These are phyloP conservation scores for Tribolium castaneum DNA, from an alignment of 1,140 invertebrate species.

Conservation along the genomic window DNA sequence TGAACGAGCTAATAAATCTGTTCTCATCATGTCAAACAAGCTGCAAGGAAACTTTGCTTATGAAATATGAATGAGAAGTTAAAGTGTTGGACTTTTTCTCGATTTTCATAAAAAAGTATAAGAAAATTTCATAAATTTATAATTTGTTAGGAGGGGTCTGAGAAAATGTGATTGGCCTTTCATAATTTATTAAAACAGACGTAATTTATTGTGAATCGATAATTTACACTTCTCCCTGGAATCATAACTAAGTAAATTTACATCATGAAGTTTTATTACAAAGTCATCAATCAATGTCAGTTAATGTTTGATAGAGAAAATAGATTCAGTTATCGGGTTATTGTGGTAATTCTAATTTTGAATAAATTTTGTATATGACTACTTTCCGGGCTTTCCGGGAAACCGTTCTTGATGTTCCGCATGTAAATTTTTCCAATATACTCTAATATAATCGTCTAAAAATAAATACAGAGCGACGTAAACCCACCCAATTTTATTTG, in stretches of 20 bases:
- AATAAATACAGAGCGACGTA: slow-evolving; percentile 17
- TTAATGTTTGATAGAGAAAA: background rate
- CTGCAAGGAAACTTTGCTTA: slow-evolving; percentile 3
- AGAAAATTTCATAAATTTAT: slow-evolving; percentile 3
- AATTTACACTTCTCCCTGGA: background rate
- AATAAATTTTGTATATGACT: background rate
- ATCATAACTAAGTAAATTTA: background rate
- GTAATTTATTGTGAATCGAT: background rate
- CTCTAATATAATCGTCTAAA: slow-evolving; percentile 9
- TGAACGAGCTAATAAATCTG: slow-evolving; percentile 5
- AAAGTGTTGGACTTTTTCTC: background rate
- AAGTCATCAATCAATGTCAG: background rate
- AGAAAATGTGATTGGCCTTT: background rate
- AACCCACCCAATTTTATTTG: slow-evolving; percentile 14
- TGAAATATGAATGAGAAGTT: slow-evolving; percentile 7
- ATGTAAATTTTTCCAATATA: slow-evolving; percentile 8
- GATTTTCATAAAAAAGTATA: background rate
- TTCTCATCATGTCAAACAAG: slow-evolving; percentile 2
- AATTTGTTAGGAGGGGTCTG: background rate
- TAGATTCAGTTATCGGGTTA: background rate
- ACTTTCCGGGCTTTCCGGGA: too few species aligned
- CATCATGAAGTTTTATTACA: background rate
- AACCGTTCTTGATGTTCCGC: background rate
- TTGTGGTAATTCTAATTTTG: background rate
- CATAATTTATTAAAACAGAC: background rate